Base-by-base conservation (phyloP, 2,113 vertebrate genomes). In the Aptenodytes patagonicus region DNA sequence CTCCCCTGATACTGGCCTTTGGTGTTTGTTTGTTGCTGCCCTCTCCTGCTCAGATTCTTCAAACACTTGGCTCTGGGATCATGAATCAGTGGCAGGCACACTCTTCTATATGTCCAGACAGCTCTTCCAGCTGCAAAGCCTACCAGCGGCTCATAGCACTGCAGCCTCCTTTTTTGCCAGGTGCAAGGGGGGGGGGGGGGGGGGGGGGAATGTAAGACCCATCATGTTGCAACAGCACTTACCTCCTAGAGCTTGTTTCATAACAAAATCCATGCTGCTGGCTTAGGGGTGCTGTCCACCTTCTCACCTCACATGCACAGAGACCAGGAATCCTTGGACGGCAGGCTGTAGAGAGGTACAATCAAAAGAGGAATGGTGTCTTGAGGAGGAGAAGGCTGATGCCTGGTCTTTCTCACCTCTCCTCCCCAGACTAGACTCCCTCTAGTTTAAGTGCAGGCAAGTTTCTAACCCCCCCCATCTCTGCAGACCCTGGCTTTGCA, bases 181-280 rank as follows among this genome's bases (percentile, higher is more conserved):
- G 3, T 54, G 19, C 9, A 83, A 57, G 68, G 14, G 14, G 10
- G 14, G 3, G 17, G 6, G 14, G 2, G 17, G 17, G 26, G 9
- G 20, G 11, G 20, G 8, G 19, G 13, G 6, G 4, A 7, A 24
- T 24, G 29, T 15, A 44, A 71, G 21, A 16, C 9, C 14, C 7
- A 22, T 49, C 4, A 10, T 7, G 3, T 40, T 18, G 8, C 65
- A 71, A 26, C 29, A 6, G 9, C 64, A 98, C 99, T 98, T 98
- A 99, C 99, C 99, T 98, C 99, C 99, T 90, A 99, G 93, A 70
- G 99, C 99, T 98, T 99, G 99, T 93, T 99, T 99, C 99, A 99
- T 99, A 93, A 99, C 99, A 98, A 99, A 99, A 98, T 99, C 99
- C 99, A 99, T 99, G 97, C 61, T 93, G 97, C 98, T 98, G 98